phyloP scores from a whole-genome alignment of 2,888 invertebrate species.

The Asteroscopus sphinx region DNA sequence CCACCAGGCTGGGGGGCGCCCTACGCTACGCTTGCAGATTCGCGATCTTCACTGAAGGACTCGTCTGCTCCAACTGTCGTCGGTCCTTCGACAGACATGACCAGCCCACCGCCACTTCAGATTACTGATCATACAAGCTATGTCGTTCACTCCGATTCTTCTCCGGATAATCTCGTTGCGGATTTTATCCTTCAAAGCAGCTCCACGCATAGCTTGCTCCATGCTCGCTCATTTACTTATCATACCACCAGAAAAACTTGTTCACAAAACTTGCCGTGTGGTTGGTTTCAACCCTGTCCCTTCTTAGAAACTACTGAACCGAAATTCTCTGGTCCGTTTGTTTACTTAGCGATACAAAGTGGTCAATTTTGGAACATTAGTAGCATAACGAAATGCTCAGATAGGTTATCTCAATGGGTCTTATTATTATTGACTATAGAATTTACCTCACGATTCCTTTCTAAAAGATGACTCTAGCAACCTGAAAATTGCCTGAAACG shows the following conservation, averaged over 20 bases:
- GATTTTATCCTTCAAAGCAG: too few relatives aligned
- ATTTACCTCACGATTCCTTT: background rate
- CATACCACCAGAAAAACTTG: constrained; percentile 54
- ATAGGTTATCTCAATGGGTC: background rate
- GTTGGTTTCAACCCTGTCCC: constrained; percentile 68
- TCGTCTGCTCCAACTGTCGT: too few relatives aligned
- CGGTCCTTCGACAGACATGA: too few relatives aligned
- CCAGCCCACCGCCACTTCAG: too few relatives aligned
- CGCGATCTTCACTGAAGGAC: too few relatives aligned
- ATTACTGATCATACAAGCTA: too few relatives aligned
- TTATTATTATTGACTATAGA: background rate
- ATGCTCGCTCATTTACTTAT: too few relatives aligned
- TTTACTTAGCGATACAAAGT: constrained; percentile 67
- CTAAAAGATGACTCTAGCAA: background rate
- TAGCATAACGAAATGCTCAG: constrained; percentile 12
- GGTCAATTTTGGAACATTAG: constrained; percentile 54
- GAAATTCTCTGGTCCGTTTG: constrained; percentile 70
- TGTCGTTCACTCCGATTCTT: too few relatives aligned
- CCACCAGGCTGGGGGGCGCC: too few relatives aligned
- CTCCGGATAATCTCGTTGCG: too few relatives aligned
- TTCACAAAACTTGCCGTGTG: constrained; percentile 53
- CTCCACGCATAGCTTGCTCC: too few relatives aligned
- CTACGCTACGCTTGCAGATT: too few relatives aligned
- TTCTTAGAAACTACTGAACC: constrained; percentile 86
- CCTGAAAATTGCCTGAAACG: background rate